A percentile compares a stretch with the other conserved stretches of the same genome.
Evolutionary conservation across 2,888 invertebrate species (phyloP).

Genomic region (Clitarchus hookeri): DNA sequence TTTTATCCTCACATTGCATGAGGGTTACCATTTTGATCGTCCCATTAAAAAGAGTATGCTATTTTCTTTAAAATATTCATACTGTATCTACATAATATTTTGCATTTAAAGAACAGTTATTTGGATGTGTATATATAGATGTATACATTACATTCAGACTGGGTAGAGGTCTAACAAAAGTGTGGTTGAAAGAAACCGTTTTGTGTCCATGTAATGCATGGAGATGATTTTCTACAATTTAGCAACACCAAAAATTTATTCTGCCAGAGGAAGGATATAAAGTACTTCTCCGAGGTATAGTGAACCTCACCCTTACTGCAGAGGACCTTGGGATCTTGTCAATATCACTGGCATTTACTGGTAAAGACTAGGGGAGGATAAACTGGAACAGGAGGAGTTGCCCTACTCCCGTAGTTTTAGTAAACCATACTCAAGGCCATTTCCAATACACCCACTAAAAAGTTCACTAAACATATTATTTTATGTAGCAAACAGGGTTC

Average conservation of each 20-base stretch:
- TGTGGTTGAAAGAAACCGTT: background rate
- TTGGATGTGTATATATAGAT: too few relatives aligned
- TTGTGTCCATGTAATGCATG: background rate
- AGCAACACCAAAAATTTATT: background rate
- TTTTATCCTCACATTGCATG: too few relatives aligned
- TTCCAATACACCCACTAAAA: background rate
- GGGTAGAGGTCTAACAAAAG: background rate
- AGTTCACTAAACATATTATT: too few relatives aligned
- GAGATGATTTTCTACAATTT: background rate
- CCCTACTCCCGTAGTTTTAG: background rate
- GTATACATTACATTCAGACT: too few relatives aligned
- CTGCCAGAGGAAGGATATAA: background rate
- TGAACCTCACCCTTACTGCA: background rate
- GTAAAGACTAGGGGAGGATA: background rate
- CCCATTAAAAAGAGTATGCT: too few relatives aligned
- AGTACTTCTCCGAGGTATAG: background rate
- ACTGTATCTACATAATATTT: too few relatives aligned
- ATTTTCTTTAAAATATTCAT: too few relatives aligned
- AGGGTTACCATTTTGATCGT: too few relatives aligned
- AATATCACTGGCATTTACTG: background rate
- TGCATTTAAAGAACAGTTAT: too few relatives aligned
- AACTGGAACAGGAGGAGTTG: background rate
- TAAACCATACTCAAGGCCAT: background rate
- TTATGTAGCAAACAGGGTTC: too few relatives aligned
- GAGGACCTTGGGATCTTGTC: background rate